phyloP scores from a whole-genome alignment of 2,797 vertebrate genomes.

The Odontamblyopus rebecca region DNA sequence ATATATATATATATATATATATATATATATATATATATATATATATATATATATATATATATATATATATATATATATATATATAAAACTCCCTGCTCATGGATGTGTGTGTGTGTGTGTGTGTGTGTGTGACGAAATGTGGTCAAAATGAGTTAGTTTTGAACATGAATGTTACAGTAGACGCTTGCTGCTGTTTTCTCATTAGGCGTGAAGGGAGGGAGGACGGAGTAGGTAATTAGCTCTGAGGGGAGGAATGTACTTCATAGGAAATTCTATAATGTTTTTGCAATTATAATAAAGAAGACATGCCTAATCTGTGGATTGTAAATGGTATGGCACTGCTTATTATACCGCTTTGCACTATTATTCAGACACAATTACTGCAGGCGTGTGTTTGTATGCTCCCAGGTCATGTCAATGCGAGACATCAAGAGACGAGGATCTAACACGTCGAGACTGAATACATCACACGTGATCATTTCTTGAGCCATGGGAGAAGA shows the following conservation, averaged over 20 bases:
- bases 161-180: background rate
- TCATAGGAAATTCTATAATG: background rate
- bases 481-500: constrained; percentile 27
- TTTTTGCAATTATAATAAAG: background rate
- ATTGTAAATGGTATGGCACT: background rate
- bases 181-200: background rate
- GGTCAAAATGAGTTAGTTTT: constrained; percentile 2
- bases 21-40: too few relatives aligned
- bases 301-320: background rate
- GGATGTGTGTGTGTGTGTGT: too few relatives aligned
- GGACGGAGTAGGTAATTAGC: background rate
- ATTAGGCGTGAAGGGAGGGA: background rate
- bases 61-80: too few relatives aligned
- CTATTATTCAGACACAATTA: background rate
- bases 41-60: too few relatives aligned
- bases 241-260: background rate
- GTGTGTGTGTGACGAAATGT: constrained; percentile 18
- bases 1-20: too few relatives aligned
- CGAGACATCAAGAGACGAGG: constrained; percentile 8
- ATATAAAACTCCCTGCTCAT: background rate
- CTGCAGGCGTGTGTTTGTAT: background rate
- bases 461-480: constrained; percentile 23
- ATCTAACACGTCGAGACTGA: constrained; percentile 12
- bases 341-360: background rate
- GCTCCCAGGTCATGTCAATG: background rate